Base-by-base conservation (phyloP, 2,113 vertebrate genomes). In the Poeciliopsis retropinna region DNA sequence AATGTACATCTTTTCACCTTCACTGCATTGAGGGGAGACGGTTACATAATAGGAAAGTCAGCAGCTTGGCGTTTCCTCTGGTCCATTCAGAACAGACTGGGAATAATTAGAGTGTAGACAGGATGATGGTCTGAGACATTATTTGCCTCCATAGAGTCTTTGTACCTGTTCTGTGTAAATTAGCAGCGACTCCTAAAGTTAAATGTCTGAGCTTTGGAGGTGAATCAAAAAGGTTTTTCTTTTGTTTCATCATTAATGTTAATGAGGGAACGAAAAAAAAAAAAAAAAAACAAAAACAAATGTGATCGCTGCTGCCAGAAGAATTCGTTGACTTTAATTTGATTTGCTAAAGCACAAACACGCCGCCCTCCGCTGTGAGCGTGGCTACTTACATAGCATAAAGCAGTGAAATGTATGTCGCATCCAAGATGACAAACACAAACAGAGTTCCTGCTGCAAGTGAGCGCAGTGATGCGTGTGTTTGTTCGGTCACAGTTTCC, bases 71-170 rank as follows among this genome's bases (percentile, higher is more conserved):
- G 67, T 70, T 85, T 66, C 65, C 39, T 37, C 71, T 69, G 72
- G 73, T 68, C 64, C 4, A 1, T 73, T 80, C 44, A 82, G 78
- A 80, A 81, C 12, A 61, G 64, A 81, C 57, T 60, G 15, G 79
- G 47, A 76, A 69, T 83, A 84, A 88, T 78, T 84, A 64, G 41
- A 82, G 61, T 70, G 67, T n/a, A 76, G 63, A 79, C 60, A 75
- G 47, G 68, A 83, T 85, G 75, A 91, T 76, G 73, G 67, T 70
- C 73, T 77, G 74, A 79, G 75, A 72, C 81, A 57, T 51, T 39
- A 80, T 66, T 73, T 76, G 63, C 67, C 84, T 77, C 72, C 13
- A 29, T 54, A 57, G 47, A 61, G 64, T 51, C 60, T 83, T 79
- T 78, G 67, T 73, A 14, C 54, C 68, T 61, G 28, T 76, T 83